phyloP scores from a whole-genome alignment of 2,888 invertebrate species.

The Pristionchus maxplancki region DNA sequence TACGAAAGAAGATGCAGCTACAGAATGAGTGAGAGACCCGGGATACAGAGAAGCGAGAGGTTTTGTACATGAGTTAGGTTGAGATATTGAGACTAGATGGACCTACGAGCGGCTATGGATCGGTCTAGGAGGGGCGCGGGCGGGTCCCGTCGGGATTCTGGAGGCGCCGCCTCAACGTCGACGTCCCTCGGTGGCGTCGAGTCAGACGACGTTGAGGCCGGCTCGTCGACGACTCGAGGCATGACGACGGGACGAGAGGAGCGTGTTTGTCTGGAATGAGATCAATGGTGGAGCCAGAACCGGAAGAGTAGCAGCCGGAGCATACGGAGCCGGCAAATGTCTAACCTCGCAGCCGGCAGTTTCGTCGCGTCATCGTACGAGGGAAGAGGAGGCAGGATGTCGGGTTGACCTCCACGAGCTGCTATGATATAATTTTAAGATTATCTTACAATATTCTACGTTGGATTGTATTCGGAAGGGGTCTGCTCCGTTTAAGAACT shows the following conservation, averaged over 20 bases:
- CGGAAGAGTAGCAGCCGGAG: too few species aligned
- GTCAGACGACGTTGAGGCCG: neutral
- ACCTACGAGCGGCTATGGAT: neutral
- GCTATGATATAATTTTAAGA: neutral
- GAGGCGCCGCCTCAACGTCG: neutral
- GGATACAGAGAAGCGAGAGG: neutral
- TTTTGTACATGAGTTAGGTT: neutral
- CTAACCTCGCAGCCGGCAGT: slow-evolving; percentile 69
- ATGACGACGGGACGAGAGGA: neutral
- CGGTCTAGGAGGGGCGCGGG: neutral
- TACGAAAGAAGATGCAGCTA: neutral
- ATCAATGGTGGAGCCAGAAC: neutral
- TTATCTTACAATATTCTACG: neutral
- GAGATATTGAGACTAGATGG: neutral
- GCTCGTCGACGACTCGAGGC: neutral
- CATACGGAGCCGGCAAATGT: too few species aligned
- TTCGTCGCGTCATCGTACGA: slow-evolving; percentile 77
- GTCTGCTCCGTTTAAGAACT: too few species aligned
- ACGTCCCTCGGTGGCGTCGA: neutral
- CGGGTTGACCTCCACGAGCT: slow-evolving; percentile 47
- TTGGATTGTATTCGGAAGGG: neutral
- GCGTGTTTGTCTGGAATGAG: neutral
- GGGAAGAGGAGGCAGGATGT: slow-evolving; percentile 72
- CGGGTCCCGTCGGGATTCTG: neutral
- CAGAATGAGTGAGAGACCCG: neutral